Percentiles rank a stretch among this genome's conserved stretches.
Conservation (phyloP, 2,113 vertebrate species). For the human region GRCh38 chr20:14621501-14622000, state of each 20-base stretch:
- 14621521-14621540: slow-evolving; percentile 48
- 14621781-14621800: slow-evolving; percentile 48
- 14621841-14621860: slow-evolving; percentile 12
- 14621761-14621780: slow-evolving; percentile 47
- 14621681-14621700: slow-evolving; percentile 54
- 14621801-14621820: slow-evolving; percentile 63
- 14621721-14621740: slow-evolving; percentile 50
- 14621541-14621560: slow-evolving; percentile 65
- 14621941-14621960: slow-evolving; percentile 38
- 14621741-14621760: slow-evolving; percentile 71
- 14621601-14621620: slow-evolving; percentile 72
- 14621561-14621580: slow-evolving; percentile 35
- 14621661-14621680: slow-evolving; percentile 12
- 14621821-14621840: slow-evolving; percentile 32
- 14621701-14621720: slow-evolving; percentile 58
- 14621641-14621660: slow-evolving; percentile 72
- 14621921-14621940: not conserved
- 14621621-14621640: slow-evolving; percentile 72
- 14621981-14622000: not conserved
- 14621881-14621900: not conserved
- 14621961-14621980: not conserved
- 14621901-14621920: slow-evolving; percentile 8
- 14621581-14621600: slow-evolving; percentile 65
- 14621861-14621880: slow-evolving; percentile 24
- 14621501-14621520: slow-evolving; percentile 32